Percentiles rank a stretch among this genome's conserved stretches.
phyloP scores from a whole-genome alignment of 2,113 vertebrate genomes.

The Perccottus glenii region DNA sequence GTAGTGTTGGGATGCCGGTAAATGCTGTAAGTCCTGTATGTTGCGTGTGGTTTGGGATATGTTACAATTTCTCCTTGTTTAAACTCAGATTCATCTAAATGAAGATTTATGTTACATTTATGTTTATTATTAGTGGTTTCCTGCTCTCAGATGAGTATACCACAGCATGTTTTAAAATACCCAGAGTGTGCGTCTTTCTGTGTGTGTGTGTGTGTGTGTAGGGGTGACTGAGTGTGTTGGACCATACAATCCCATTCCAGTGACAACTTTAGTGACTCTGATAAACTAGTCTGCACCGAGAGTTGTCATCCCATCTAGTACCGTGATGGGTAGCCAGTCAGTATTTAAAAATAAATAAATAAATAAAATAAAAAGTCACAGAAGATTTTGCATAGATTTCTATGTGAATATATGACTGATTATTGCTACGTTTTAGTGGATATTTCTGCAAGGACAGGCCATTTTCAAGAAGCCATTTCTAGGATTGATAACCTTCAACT shows the following conservation, averaged over 20 bases:
- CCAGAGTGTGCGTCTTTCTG: background rate
- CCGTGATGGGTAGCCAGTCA: slow-evolving; percentile 21
- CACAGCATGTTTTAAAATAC: slow-evolving; percentile 14
- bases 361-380: too few relatives aligned
- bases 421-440: too few relatives aligned
- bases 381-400: background rate
- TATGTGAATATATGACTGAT: background rate
- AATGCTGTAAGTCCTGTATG: too few relatives aligned
- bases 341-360: background rate
- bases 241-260: slow-evolving; percentile 30
- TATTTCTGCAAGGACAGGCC: too few relatives aligned
- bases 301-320: slow-evolving; percentile 34
- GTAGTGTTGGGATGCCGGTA: too few relatives aligned
- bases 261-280: slow-evolving; percentile 51
- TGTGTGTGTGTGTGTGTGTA: background rate
- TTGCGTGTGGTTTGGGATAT: too few relatives aligned
- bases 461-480: too few relatives aligned
- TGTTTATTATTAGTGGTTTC: too few relatives aligned
- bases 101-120: too few relatives aligned
- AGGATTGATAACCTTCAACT: too few relatives aligned
- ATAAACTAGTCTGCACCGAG: slow-evolving; percentile 52
- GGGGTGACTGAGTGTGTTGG: slow-evolving; percentile 40
- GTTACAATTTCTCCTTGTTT: too few relatives aligned
- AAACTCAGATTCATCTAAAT: too few relatives aligned
- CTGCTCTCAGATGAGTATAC: slow-evolving; percentile 18